A percentile compares a stretch with the other conserved stretches of the same genome.
Evolutionary conservation across 2,113 vertebrate genomes (phyloP).

Genomic region (Butastur rufipennis): DNA sequence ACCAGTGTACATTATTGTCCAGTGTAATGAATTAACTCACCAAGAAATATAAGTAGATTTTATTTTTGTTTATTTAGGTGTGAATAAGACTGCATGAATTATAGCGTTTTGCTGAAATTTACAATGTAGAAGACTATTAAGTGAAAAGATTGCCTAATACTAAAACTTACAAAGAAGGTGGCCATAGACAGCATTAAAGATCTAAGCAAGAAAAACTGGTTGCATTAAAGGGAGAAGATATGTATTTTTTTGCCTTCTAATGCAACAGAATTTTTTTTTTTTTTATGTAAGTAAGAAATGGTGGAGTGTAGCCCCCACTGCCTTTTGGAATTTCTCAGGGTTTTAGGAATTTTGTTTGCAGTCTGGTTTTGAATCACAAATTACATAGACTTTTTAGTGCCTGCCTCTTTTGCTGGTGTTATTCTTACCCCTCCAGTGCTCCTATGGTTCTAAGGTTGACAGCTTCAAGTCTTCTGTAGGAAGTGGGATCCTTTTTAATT

Average conservation of each 20-base stretch:
- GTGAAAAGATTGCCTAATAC: background rate
- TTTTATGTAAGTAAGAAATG: background rate
- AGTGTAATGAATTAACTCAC: conserved; percentile 19
- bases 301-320: background rate
- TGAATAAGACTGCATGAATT: background rate
- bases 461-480: background rate
- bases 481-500: background rate
- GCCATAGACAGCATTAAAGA: background rate
- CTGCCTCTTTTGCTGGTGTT: background rate
- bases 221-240: background rate
- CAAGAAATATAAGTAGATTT: background rate
- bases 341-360: background rate
- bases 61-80: conserved; percentile 24
- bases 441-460: background rate
- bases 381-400: background rate
- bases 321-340: background rate
- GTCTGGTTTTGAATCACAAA: background rate
- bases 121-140: background rate
- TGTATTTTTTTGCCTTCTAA: background rate
- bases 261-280: background rate
- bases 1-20: background rate
- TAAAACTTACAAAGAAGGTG: background rate
- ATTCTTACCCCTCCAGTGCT: background rate
- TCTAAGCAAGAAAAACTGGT: background rate
- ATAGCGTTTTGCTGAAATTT: background rate